phyloP scores from a whole-genome alignment of 2,797 vertebrate species.

The Fistularia commersonii region DNA sequence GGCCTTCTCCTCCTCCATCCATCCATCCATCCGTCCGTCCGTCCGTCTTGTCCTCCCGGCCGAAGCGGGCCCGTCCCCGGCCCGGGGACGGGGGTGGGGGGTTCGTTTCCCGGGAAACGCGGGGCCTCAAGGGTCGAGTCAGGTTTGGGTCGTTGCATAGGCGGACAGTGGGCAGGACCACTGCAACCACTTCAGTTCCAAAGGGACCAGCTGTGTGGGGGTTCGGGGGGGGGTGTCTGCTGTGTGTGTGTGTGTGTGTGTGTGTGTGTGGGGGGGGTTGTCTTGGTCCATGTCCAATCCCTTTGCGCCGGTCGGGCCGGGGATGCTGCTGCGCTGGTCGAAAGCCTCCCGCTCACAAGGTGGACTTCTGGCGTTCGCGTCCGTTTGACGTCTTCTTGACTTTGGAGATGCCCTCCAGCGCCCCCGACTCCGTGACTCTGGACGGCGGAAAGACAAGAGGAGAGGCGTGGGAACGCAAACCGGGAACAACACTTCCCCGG shows the following conservation, averaged over 20 bases:
- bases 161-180: slow-evolving; percentile 51
- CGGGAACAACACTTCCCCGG: too few relatives aligned
- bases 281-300: slow-evolving; percentile 54
- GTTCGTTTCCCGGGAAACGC: slow-evolving; percentile 20
- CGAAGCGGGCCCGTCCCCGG: slow-evolving; percentile 8
- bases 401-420: slow-evolving; percentile 79
- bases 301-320: slow-evolving; percentile 20
- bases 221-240: too few relatives aligned
- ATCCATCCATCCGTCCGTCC: too few relatives aligned
- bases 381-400: slow-evolving; percentile 81
- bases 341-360: slow-evolving; percentile 63
- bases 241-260: too few relatives aligned
- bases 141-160: slow-evolving; percentile 63
- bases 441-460: background rate
- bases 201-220: slow-evolving; percentile 8
- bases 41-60: background rate
- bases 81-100: slow-evolving; percentile 28
- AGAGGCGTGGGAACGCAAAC: background rate
- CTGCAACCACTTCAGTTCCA: slow-evolving; percentile 47
- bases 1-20: slow-evolving; percentile 20
- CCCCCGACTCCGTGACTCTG: slow-evolving; percentile 80
- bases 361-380: slow-evolving; percentile 70
- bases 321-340: slow-evolving; percentile 15
- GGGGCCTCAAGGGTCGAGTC: slow-evolving; percentile 26
- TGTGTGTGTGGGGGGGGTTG: too few relatives aligned